Percentiles rank a stretch among this genome's conserved stretches.
phyloP scores from a whole-genome alignment of 2,888 invertebrate genomes.

The Eristalinus sepulchralis region DNA sequence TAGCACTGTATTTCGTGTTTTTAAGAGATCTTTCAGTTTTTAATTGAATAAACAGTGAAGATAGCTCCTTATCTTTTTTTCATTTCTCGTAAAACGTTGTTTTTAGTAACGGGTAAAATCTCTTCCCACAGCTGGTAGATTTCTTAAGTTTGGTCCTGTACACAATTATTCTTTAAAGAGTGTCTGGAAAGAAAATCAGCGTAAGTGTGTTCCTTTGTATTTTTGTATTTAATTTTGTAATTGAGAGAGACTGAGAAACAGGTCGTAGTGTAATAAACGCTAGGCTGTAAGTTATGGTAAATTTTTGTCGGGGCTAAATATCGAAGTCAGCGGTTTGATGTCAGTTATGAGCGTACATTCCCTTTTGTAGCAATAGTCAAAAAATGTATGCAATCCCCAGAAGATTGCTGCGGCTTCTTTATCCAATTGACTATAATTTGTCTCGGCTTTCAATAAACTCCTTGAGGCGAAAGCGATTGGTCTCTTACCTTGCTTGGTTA shows the following conservation, averaged over 20 bases:
- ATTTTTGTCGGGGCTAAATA: not conserved
- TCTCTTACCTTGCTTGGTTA: no score
- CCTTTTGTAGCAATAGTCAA: constrained; percentile 23
- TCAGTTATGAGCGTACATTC: constrained; percentile 37
- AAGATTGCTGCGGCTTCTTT: constrained; percentile 38
- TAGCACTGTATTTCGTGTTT: not conserved
- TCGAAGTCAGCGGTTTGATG: constrained; percentile 22
- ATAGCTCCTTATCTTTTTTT: constrained; percentile 21
- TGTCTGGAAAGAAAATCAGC: constrained; percentile 43
- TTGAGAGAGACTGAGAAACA: constrained; percentile 61
- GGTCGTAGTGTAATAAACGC: constrained; percentile 58
- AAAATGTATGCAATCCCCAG: constrained; percentile 46
- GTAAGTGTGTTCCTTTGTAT: constrained; percentile 44
- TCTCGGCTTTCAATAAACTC: constrained; percentile 8
- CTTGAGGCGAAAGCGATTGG: constrained; percentile 19
- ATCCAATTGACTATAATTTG: constrained; percentile 34
- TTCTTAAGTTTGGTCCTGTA: not conserved
- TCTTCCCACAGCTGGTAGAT: constrained; percentile 17
- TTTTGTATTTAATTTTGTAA: constrained; percentile 59
- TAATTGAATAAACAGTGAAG: not conserved
- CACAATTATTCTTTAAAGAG: not conserved
- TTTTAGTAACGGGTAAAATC: constrained; percentile 15
- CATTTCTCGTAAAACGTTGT: not conserved
- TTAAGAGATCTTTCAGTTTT: not conserved
- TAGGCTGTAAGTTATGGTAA: constrained; percentile 51